Evolutionary conservation across 2,888 invertebrate genomes (phyloP).

Genomic region (Tanaodytes sp.): DNA sequence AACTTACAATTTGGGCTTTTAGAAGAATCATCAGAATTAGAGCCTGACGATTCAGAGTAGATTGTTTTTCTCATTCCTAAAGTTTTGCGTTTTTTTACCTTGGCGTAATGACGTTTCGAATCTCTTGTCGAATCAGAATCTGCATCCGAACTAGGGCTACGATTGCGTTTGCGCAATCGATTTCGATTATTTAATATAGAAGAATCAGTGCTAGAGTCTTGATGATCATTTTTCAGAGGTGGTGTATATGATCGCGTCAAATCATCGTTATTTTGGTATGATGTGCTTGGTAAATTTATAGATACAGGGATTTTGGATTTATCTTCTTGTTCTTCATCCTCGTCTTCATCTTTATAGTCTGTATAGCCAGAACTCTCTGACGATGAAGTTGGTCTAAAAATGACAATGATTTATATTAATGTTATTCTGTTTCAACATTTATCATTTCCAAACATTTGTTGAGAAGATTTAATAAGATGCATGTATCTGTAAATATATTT

Average conservation of each 20-base stretch:
- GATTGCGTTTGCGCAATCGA: not conserved
- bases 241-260: slow-evolving; percentile 15
- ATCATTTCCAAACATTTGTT: no score
- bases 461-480: no score
- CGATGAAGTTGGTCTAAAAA: slow-evolving; percentile 6
- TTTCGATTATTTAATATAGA: not conserved
- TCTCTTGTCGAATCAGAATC: slow-evolving; percentile 13
- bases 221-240: not conserved
- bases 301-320: slow-evolving; percentile 1
- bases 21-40: slow-evolving; percentile 9
- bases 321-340: slow-evolving; percentile 7
- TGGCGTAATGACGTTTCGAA: not conserved
- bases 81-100: not conserved
- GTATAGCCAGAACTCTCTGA: slow-evolving; percentile 4
- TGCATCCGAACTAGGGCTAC: slow-evolving; percentile 8
- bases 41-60: not conserved
- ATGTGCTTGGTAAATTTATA: slow-evolving; percentile 28
- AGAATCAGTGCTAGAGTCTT: slow-evolving; percentile 9
- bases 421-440: not conserved
- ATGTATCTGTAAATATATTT: no score
- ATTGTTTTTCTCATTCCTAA: not conserved
- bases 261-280: slow-evolving; percentile 4
- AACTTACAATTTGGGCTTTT: no score
- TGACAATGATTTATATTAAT: not conserved
- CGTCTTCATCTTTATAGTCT: not conserved